These are phyloP conservation scores for Homarus gammarus DNA, from an alignment of 2,888 invertebrate genomes.

Conservation along the genomic window DNA sequence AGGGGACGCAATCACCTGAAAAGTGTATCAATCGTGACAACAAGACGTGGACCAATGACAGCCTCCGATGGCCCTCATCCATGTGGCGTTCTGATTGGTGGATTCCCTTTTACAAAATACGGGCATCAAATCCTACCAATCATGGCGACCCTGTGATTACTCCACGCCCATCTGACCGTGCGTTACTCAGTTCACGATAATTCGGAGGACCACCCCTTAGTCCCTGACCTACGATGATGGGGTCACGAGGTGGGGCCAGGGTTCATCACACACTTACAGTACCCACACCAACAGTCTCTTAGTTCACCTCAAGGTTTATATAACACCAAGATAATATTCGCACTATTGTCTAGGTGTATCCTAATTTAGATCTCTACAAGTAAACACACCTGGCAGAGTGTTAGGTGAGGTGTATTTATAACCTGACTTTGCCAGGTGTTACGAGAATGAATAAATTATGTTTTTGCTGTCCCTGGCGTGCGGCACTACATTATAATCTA, in stretches of 20 bases:
- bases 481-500: too few relatives aligned
- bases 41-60: not conserved
- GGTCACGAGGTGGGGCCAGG: not conserved
- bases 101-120: not conserved
- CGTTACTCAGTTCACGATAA: constrained; percentile 10
- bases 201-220: constrained; percentile 2
- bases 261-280: too few relatives aligned
- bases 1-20: not conserved
- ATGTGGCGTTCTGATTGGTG: not conserved
- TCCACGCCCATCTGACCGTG: constrained; percentile 18
- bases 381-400: too few relatives aligned
- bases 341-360: too few relatives aligned
- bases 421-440: too few relatives aligned
- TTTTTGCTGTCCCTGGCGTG: too few relatives aligned
- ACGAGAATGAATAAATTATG: too few relatives aligned
- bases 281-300: too few relatives aligned
- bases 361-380: too few relatives aligned
- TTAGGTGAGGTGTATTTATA: too few relatives aligned
- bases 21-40: not conserved
- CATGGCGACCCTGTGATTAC: constrained; percentile 4
- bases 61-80: not conserved
- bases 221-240: not conserved
- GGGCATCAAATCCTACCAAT: constrained; percentile 22
- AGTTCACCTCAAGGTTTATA: too few relatives aligned
- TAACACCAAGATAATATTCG: too few relatives aligned